Conservation (phyloP, 2,888 invertebrate species). For the Orchesella flavescens region DNA sequence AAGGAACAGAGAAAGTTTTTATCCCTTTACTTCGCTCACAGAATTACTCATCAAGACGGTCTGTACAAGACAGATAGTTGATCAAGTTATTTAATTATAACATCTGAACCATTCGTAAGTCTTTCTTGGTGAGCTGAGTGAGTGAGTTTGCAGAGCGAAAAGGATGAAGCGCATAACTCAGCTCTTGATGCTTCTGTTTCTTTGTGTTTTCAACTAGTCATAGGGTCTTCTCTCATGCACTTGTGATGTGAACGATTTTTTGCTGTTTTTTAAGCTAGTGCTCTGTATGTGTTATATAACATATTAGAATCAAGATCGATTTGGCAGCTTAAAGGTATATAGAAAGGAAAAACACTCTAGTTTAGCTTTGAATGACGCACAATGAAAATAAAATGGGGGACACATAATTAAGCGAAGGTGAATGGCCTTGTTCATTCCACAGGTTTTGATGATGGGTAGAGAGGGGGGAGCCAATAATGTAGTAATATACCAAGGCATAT, state of each 20-base stretch:
- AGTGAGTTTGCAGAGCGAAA: slow-evolving; percentile 13
- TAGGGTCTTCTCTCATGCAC: no score
- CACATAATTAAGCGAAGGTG: slow-evolving; percentile 52
- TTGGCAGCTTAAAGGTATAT: no score
- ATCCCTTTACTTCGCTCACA: slow-evolving; percentile 62
- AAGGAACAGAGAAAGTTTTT: slow-evolving; percentile 46
- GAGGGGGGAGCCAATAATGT: not conserved
- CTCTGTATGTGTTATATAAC: not conserved
- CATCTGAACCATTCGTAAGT: slow-evolving; percentile 54
- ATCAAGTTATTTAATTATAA: slow-evolving; percentile 67
- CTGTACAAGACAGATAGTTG: slow-evolving; percentile 62
- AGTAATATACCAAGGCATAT: not conserved
- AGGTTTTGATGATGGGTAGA: slow-evolving; percentile 32
- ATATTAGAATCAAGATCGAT: not conserved
- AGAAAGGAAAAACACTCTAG: not conserved
- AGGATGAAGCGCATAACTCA: slow-evolving; percentile 8
- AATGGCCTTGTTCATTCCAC: slow-evolving; percentile 37
- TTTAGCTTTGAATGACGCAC: slow-evolving; percentile 28
- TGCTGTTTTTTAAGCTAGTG: not conserved
- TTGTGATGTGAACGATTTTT: no score
- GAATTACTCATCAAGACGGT: slow-evolving; percentile 62
- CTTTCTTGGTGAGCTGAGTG: slow-evolving; percentile 23
- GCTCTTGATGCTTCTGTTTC: slow-evolving; percentile 9
- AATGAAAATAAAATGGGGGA: slow-evolving; percentile 21
- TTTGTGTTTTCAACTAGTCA: not conserved